A percentile compares a stretch with the other conserved stretches of the same genome.
Conservation (phyloP, 2,797 vertebrate genomes). For the Pseudocheirus occidentalis region DNA sequence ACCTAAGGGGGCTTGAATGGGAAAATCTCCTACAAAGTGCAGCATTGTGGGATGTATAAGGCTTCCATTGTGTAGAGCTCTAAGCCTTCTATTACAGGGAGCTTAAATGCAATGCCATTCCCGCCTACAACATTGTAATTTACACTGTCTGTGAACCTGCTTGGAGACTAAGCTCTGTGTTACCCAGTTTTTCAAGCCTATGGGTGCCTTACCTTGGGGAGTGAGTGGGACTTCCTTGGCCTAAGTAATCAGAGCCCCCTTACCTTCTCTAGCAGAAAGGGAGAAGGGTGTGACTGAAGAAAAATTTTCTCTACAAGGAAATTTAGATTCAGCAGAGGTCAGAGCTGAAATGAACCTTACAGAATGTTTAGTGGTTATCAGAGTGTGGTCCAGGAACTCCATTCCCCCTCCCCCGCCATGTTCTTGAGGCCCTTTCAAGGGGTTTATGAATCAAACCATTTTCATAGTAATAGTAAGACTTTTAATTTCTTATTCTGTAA, state of each 20-base stretch:
- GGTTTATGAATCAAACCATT: not conserved
- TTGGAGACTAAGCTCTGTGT: not conserved
- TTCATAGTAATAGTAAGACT: not conserved
- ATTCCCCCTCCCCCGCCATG: accelerated
- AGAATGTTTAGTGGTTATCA: not conserved
- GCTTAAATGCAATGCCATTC: not conserved
- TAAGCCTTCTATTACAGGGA: not conserved
- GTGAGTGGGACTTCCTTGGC: not conserved
- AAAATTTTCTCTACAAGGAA: not conserved
- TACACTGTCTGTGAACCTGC: not conserved
- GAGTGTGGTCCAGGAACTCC: not conserved
- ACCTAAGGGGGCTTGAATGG: not conserved
- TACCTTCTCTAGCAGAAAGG: not conserved
- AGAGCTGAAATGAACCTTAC: not conserved
- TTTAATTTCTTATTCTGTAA: not conserved
- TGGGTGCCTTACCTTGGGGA: not conserved
- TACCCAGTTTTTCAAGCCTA: not conserved
- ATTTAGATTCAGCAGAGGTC: not conserved
- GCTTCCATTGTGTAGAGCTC: not conserved
- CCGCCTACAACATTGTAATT: not conserved
- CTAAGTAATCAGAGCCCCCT: not conserved
- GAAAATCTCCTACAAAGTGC: not conserved
- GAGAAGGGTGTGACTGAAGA: not conserved
- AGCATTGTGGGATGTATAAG: not conserved
- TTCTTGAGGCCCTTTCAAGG: not conserved